These are phyloP conservation scores for Eupithecia subumbrata DNA, from an alignment of 2,888 invertebrate species.

Conservation along the genomic window DNA sequence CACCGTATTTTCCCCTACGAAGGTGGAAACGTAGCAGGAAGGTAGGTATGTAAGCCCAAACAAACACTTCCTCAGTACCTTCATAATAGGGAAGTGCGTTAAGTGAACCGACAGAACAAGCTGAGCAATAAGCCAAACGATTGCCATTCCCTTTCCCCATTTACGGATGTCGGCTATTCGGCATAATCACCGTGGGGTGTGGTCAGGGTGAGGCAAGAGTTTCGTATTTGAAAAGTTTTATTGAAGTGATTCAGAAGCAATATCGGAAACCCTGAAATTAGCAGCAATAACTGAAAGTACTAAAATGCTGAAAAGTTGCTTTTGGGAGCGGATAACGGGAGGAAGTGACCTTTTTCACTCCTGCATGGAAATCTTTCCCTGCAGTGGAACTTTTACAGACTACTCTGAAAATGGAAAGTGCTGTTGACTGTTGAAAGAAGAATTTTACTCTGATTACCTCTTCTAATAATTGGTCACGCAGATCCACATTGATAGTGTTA, in stretches of 20 bases:
- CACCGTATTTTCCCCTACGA: slow-evolving; percentile 1
- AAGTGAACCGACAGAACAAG: slow-evolving; percentile 46
- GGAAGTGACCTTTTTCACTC: too few species aligned
- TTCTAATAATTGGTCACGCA: background rate
- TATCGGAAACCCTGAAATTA: background rate
- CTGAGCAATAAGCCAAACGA: slow-evolving; percentile 58
- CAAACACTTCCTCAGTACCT: slow-evolving; percentile 25
- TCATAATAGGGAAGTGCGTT: slow-evolving; percentile 20
- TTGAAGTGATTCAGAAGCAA: background rate
- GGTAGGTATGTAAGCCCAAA: slow-evolving; percentile 9
- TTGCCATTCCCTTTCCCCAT: slow-evolving; percentile 64
- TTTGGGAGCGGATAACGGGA: background rate
- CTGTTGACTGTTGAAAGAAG: background rate
- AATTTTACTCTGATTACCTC: background rate
- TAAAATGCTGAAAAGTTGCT: background rate
- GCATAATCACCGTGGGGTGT: slow-evolving; percentile 58
- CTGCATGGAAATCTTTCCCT: background rate
- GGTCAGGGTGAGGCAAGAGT: slow-evolving; percentile 33
- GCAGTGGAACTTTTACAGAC: too few species aligned
- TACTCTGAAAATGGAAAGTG: background rate
- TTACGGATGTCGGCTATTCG: slow-evolving; percentile 66
- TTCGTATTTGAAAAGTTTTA: slow-evolving; percentile 16
- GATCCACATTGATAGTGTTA: background rate
- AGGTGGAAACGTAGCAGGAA: slow-evolving; percentile 1
- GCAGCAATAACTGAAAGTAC: background rate